Evolutionary conservation across 2,113 vertebrate genomes (phyloP).

Genomic region (Vimba vimba): DNA sequence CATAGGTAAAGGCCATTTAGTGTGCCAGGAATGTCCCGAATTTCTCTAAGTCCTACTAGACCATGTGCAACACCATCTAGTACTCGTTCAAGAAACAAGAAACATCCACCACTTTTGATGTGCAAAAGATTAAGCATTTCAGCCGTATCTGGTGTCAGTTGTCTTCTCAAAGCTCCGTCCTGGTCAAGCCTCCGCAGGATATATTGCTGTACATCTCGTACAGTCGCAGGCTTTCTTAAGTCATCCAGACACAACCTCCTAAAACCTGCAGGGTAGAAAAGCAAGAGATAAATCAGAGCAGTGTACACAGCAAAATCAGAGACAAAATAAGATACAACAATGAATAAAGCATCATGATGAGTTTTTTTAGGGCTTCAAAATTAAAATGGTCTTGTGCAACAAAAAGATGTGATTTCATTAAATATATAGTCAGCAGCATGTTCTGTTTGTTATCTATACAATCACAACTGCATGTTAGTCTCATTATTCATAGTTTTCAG

Average conservation of each 20-base stretch:
- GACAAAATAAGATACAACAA: neutral
- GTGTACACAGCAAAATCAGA: neutral
- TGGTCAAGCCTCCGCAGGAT: slow-evolving; percentile 80
- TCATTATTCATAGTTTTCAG: neutral
- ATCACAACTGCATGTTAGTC: neutral
- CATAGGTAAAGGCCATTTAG: slow-evolving; percentile 84
- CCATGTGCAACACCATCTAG: slow-evolving; percentile 77
- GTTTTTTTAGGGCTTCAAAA: neutral
- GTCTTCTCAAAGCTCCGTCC: slow-evolving; percentile 74
- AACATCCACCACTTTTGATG: slow-evolving; percentile 84
- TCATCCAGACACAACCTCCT: slow-evolving; percentile 79
- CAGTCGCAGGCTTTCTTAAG: slow-evolving; percentile 74
- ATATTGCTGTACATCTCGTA: slow-evolving; percentile 82
- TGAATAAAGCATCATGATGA: neutral
- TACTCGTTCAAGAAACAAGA: slow-evolving; percentile 82
- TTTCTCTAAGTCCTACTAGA: slow-evolving; percentile 76
- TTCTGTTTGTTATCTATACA: neutral
- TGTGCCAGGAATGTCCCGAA: slow-evolving; percentile 82
- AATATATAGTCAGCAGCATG: neutral
- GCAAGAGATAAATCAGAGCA: neutral
- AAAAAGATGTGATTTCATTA: neutral
- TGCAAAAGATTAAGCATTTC: slow-evolving; percentile 84
- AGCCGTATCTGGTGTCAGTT: slow-evolving; percentile 79
- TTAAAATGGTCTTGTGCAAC: neutral
- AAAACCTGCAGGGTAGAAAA: slow-evolving; percentile 71